Evolutionary conservation across 30 jellyfish, hydroid and myxozoan species (phyloP), one percentile per base, ranked within the genome.

Genomic region (Hydractinia symbiolongicarpus): DNA sequence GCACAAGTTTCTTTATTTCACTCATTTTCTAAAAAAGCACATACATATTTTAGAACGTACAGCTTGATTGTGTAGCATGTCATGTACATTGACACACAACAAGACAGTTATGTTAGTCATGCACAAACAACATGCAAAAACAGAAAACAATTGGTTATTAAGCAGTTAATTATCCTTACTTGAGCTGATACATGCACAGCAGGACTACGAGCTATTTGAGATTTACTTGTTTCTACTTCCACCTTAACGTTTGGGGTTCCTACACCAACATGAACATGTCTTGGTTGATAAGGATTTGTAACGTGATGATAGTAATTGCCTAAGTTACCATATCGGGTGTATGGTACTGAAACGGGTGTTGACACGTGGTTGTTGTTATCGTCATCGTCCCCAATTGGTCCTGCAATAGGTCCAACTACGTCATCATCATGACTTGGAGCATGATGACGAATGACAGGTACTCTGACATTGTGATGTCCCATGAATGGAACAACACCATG

Each of bases 191-290:
- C 96, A 54, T 88, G 90, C 61, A 77, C 82, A 20, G 86, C 87
- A 53, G 82, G 84, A 72, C 77, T 78, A 66, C 87, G 75, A 19
- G 81, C 85, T 52, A 79, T 83, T 11, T 79, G 89, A 58, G 89
- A 89, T 83, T 88, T 88, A 86, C 78, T 70, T 67, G 96, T 82
- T 79, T 82, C 90, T 20, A 88, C 96, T 51, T 88, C 96, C 51
- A 88, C 96, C 83, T 88, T 89, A 9, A 88, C 96, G 61, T 79
- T 72, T 57, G 96, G 96, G 5, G 96, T 89, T 13, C 94, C 96
- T 54, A 88, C 96, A 55, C 84, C 89, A 50, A 88, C 89, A 77
- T 82, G 96, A 20, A 88, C 96, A 53, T 84, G 84, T 62, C 88
- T 79, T 17, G 90, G 90, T 53, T 80, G 85, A 30, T 77, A 77